Evolutionary conservation across 2,888 invertebrate genomes (phyloP), one percentile per base, ranked within the genome.

Genomic region (Homarus gammarus): DNA sequence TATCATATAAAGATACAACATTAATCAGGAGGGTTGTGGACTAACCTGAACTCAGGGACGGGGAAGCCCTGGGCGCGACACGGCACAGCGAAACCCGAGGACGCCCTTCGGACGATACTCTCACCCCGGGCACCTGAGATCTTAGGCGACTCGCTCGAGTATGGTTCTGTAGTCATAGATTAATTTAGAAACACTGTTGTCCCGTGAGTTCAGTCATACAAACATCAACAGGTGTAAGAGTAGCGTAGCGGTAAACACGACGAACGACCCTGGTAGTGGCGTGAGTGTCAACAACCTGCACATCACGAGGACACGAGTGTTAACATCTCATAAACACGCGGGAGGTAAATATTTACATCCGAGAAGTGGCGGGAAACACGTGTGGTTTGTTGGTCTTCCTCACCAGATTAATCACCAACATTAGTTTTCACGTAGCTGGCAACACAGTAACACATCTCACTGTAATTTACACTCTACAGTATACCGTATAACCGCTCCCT

Each of bases 51-150:
- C 92, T 93, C 93, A 91, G 94, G 94, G 92, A 94, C 93, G 92
- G 94, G 94, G 94, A 95, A 96, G 78, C 94, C 94, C 89, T 94
- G 93, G 38, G 94, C 91, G 95, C 94, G 95, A 95, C 92, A 94
- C 2, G 94, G 93, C 10, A 94, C 92, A 83, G 93, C 93, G 15
- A 93, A 93, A n/a, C 92, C 92, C 36, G 92, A 90, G 1, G 93
- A 93, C 64, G 68, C 81, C n/a, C 87, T 73, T 75, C 89, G 81
- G 33, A 87, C 78, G 87, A 91, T 87, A 33, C 91, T 87, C 84
- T 92, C 92, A 51, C 95, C 94, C 91, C 95, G 95, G 94, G 94
- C 94, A 93, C 95, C 95, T 93, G 95, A 49, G 51, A 92, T 89
- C 88, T 92, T 92, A 18, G 93, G 93, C 78, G 92, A 91, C 78